phyloP scores from a whole-genome alignment of 2,888 invertebrate genomes.

The Acanthosepion pharaonis region DNA sequence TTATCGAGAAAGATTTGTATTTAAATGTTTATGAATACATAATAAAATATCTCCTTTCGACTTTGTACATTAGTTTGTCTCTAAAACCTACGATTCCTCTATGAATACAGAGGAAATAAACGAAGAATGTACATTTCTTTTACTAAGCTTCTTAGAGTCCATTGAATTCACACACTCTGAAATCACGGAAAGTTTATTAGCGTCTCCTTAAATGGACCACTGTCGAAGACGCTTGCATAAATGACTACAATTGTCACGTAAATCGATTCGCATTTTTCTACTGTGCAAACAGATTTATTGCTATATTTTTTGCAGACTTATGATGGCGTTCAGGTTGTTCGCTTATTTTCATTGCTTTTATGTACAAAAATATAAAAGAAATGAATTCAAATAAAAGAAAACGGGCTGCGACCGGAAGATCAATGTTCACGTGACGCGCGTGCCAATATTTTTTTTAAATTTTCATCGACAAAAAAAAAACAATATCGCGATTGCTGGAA shows the following conservation, averaged over 20 bases:
- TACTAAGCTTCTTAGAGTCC: neutral
- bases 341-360: neutral
- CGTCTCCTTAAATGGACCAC: neutral
- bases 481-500: neutral
- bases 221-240: neutral
- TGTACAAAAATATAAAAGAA: neutral
- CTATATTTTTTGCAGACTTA: neutral
- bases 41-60: too few relatives aligned
- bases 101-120: neutral
- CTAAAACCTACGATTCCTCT: too few relatives aligned
- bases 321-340: neutral
- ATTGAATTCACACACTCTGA: neutral
- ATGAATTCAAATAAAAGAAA: neutral
- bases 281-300: neutral
- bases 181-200: neutral
- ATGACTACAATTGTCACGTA: neutral
- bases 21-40: too few relatives aligned
- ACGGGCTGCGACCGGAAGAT: neutral
- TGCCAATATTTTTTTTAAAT: neutral
- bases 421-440: neutral
- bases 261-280: neutral
- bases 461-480: neutral
- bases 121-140: neutral
- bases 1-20: too few relatives aligned
- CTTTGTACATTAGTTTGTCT: too few relatives aligned